Evolutionary conservation across 2,888 invertebrate species (phyloP).

Genomic region (Acanthoscelides obtectus): DNA sequence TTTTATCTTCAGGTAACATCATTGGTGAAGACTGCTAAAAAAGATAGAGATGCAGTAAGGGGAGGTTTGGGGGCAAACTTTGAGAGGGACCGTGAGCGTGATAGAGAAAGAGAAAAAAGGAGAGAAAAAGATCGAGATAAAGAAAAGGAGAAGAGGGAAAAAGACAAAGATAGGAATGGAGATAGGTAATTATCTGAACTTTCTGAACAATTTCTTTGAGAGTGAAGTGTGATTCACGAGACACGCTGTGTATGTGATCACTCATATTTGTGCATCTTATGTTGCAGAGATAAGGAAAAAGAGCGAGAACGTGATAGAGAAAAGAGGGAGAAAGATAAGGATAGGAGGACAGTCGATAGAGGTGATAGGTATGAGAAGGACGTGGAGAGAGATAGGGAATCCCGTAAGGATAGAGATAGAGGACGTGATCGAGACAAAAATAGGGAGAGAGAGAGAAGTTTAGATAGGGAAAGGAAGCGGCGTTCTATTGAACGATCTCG

Average conservation of each 20-base stretch:
- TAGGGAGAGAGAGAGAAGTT: slow-evolving; percentile 32
- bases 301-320: slow-evolving; percentile 1
- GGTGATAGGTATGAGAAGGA: slow-evolving; percentile 17
- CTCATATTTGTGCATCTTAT: no score
- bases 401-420: slow-evolving; percentile 28
- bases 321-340: slow-evolving; percentile 1
- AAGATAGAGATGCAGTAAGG: slow-evolving; percentile 39
- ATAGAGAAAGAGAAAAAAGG: slow-evolving; percentile 18
- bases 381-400: slow-evolving; percentile 19
- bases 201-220: not conserved
- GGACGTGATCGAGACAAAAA: slow-evolving; percentile 30
- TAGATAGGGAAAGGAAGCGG: slow-evolving; percentile 31
- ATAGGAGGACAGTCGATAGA: not conserved
- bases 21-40: slow-evolving; percentile 57
- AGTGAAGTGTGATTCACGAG: no score
- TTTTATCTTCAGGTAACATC: slow-evolving; percentile 42
- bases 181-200: no score
- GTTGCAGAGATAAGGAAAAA: not conserved
- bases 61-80: slow-evolving; percentile 26
- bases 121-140: slow-evolving; percentile 24
- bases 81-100: slow-evolving; percentile 25
- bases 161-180: slow-evolving; percentile 7
- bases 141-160: slow-evolving; percentile 1
- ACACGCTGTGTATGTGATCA: no score
- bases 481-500: slow-evolving; percentile 20